Percentiles rank a stretch among this genome's conserved stretches.
Conservation (phyloP, 1,140 invertebrate genomes). For the Sarcophaga bullata region DNA sequence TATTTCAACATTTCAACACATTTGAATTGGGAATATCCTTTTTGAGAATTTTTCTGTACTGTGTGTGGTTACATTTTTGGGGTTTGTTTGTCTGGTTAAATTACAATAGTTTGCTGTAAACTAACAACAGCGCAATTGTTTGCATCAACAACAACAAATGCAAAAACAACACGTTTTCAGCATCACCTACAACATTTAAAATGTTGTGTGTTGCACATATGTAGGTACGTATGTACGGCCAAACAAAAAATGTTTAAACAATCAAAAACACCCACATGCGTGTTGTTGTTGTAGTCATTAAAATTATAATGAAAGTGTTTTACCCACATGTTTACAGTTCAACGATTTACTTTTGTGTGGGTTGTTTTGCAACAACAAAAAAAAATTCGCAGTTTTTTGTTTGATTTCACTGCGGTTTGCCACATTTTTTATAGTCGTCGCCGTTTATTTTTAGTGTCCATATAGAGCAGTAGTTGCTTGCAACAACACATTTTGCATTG, state of each 20-base stretch:
- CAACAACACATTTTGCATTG: slow-evolving; percentile 9
- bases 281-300: slow-evolving; percentile 37
- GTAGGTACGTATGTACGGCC: background rate
- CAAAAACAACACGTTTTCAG: background rate
- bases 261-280: background rate
- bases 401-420: slow-evolving; percentile 27
- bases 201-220: background rate
- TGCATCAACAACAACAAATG: background rate
- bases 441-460: slow-evolving; percentile 32
- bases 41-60: too few relatives aligned
- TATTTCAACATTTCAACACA: too few relatives aligned
- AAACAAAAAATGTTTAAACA: background rate
- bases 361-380: background rate
- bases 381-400: too few relatives aligned
- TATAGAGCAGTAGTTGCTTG: background rate
- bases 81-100: slow-evolving; percentile 24
- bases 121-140: background rate
- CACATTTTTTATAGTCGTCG: slow-evolving; percentile 29
- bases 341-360: slow-evolving; percentile 39
- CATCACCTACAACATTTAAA: background rate
- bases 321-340: slow-evolving; percentile 44
- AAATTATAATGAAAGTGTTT: slow-evolving; percentile 45
- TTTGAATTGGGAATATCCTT: too few relatives aligned
- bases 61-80: background rate
- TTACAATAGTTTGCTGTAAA: slow-evolving; percentile 22